These are phyloP conservation scores for Tychaedon coryphoeus DNA, from an alignment of 2,113 vertebrate genomes.

Conservation along the genomic window DNA sequence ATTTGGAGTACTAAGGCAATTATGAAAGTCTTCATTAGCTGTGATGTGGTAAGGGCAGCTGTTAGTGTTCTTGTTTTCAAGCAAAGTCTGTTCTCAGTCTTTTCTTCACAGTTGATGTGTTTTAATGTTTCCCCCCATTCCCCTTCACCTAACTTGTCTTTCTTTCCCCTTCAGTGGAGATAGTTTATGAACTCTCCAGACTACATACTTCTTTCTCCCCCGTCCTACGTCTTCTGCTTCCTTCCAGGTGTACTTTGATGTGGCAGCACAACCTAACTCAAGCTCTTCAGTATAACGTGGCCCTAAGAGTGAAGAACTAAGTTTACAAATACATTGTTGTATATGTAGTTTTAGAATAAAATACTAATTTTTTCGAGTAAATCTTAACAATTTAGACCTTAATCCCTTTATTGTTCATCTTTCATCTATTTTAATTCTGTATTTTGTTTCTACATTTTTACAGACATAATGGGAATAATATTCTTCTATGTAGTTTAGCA, in stretches of 20 bases:
- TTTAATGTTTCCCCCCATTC: background rate
- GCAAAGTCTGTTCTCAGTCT: background rate
- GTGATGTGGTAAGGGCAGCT: background rate
- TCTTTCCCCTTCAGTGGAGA: constrained; percentile 35
- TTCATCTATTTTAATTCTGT: constrained; percentile 3
- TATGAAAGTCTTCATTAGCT: background rate
- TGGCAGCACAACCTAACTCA: background rate
- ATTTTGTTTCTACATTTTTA: background rate
- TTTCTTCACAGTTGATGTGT: background rate
- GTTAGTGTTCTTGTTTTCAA: background rate
- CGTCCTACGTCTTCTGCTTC: background rate
- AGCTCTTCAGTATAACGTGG: background rate
- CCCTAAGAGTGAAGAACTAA: background rate
- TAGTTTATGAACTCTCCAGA: constrained; percentile 24
- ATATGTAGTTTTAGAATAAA: background rate
- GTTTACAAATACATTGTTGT: background rate
- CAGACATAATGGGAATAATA: background rate
- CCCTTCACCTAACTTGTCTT: constrained; percentile 9
- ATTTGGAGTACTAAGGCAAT: background rate
- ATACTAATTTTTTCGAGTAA: background rate
- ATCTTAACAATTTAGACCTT: background rate
- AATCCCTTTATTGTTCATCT: background rate
- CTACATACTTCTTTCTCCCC: background rate
- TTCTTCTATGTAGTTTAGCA: background rate
- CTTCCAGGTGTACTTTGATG: constrained; percentile 35